phyloP scores from a whole-genome alignment of 1,140 invertebrate species.

The Pogonomyrmex barbatus region DNA sequence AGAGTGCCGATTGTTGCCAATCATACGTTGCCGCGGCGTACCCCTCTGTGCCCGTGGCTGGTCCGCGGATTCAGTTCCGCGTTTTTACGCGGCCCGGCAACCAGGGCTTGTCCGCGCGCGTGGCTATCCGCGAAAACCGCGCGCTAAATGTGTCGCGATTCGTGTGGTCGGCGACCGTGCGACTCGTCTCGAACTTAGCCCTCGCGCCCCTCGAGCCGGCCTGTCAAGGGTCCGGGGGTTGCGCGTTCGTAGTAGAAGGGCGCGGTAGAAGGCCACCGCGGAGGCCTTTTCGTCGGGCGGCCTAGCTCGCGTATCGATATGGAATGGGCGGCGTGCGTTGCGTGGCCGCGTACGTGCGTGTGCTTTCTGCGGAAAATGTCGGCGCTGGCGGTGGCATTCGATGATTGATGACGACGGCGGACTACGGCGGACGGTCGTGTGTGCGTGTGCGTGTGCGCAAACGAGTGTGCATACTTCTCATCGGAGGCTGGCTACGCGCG shows the following conservation, averaged over 20 bases:
- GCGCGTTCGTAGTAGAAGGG: slow-evolving; percentile 11
- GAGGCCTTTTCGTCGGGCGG: slow-evolving; percentile 30
- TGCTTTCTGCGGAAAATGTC: slow-evolving; percentile 81
- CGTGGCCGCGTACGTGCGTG: slow-evolving; percentile 71
- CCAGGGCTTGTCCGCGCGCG: slow-evolving; percentile 56
- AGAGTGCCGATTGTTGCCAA: slow-evolving; percentile 86
- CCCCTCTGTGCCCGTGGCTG: slow-evolving; percentile 78
- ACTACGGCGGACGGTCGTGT: slow-evolving; percentile 22
- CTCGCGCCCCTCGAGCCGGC: slow-evolving; percentile 22
- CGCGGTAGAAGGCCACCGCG: slow-evolving; percentile 28
- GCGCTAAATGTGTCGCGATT: slow-evolving; percentile 53
- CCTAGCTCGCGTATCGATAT: slow-evolving; percentile 46
- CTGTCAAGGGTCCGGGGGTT: not conserved
- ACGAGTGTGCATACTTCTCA: slow-evolving; percentile 73
- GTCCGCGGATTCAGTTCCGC: slow-evolving; percentile 83
- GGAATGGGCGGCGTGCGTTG: slow-evolving; percentile 57
- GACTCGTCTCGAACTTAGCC: slow-evolving; percentile 41
- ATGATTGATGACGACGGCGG: slow-evolving; percentile 84
- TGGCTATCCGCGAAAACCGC: slow-evolving; percentile 53
- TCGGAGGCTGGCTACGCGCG: slow-evolving; percentile 57
- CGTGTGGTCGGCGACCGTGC: not conserved
- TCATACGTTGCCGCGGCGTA: slow-evolving; percentile 83
- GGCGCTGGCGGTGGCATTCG: slow-evolving; percentile 82
- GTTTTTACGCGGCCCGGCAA: slow-evolving; percentile 84
- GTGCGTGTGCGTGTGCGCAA: slow-evolving; percentile 68